Percentiles rank a stretch among this genome's conserved stretches.
Conservation (phyloP, 2,113 vertebrate genomes). For the Strix uralensis region DNA sequence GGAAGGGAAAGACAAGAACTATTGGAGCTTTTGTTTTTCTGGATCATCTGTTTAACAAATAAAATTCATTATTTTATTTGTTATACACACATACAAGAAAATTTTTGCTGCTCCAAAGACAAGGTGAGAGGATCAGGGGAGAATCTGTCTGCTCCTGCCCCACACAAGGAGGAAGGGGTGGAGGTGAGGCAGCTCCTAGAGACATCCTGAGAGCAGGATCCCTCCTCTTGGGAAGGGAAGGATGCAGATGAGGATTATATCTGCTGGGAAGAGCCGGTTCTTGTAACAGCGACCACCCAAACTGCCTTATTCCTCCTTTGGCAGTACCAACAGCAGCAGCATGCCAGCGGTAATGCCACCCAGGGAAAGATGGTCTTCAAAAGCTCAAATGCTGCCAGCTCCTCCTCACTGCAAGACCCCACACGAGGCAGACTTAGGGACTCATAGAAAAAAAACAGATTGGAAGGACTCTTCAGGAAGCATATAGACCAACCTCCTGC, state of each 20-base stretch:
- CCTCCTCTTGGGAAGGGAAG: not conserved
- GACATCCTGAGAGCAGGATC: not conserved
- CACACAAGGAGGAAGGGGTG: not conserved
- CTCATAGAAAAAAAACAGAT: not conserved
- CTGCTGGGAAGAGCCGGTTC: not conserved
- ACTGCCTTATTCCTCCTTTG: not conserved
- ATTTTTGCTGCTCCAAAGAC: not conserved
- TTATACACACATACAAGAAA: not conserved
- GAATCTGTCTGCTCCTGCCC: not conserved
- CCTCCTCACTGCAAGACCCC: not conserved
- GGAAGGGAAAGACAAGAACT: not conserved
- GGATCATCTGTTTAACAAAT: not conserved
- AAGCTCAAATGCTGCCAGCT: not conserved
- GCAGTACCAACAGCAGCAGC: not conserved
- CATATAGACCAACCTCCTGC: not conserved
- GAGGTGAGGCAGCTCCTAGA: not conserved
- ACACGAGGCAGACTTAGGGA: not conserved
- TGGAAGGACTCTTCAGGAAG: not conserved
- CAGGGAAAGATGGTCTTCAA: not conserved
- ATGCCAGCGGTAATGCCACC: not conserved
- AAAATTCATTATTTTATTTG: not conserved
- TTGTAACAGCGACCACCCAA: not conserved
- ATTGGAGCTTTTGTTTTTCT: not conserved
- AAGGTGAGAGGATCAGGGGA: not conserved
- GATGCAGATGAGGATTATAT: fast-evolving